Conservation (phyloP, 37 sponge, comb jelly and placozoan genomes). For the Cladorhizidae sp. region DNA sequence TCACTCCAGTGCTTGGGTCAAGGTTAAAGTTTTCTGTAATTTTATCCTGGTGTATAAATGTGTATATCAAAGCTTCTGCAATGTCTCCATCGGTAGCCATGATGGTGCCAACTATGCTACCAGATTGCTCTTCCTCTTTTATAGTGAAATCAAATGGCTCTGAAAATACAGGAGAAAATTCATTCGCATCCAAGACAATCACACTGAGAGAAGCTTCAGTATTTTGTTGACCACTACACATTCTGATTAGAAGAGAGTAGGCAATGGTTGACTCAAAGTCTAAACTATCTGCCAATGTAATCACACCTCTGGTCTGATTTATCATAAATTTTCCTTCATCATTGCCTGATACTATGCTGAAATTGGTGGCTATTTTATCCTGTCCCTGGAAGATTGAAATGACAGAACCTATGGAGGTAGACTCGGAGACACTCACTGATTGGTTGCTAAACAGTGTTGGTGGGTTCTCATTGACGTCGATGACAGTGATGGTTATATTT, state of each 20-base stretch:
- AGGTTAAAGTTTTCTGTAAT: background rate
- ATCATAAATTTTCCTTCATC: conserved; percentile 54
- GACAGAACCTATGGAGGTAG: background rate
- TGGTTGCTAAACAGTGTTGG: conserved; percentile 34
- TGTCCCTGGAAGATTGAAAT: conserved; percentile 38
- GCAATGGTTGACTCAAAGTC: conserved; percentile 52
- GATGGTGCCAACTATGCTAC: conserved; percentile 30
- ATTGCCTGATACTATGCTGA: conserved; percentile 19
- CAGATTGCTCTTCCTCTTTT: conserved; percentile 29
- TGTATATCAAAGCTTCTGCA: conserved; percentile 3
- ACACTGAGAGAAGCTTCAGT: conserved; percentile 27
- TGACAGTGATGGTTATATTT: conserved; percentile 36
- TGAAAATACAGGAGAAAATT: conserved; percentile 64
- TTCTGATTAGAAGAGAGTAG: conserved; percentile 45
- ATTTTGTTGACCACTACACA: conserved; percentile 20
- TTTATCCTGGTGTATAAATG: background rate
- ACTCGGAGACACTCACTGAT: conserved; percentile 45
- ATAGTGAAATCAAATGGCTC: conserved; percentile 18
- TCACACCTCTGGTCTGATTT: conserved; percentile 6
- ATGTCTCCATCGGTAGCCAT: conserved; percentile 51
- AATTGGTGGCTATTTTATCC: conserved; percentile 8
- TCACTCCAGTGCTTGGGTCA: conserved; percentile 33
- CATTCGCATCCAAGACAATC: conserved; percentile 76
- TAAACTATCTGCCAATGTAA: conserved; percentile 36
- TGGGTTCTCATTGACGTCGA: conserved; percentile 71